Percentiles rank a stretch among this genome's conserved stretches.
phyloP scores from a whole-genome alignment of 2,113 vertebrate species.

The Ammodramus savannarum region DNA sequence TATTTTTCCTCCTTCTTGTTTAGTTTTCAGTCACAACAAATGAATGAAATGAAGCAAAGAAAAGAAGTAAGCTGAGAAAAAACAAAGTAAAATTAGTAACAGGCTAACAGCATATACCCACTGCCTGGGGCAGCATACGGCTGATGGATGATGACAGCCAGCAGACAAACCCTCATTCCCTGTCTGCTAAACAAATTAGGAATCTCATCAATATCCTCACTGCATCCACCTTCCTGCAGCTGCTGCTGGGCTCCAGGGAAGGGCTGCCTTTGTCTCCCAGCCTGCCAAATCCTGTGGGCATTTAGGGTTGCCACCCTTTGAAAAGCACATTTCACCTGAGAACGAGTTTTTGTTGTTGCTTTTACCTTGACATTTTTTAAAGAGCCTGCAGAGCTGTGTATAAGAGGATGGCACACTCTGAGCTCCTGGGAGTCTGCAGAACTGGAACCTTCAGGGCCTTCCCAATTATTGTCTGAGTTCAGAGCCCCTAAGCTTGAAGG shows the following conservation, averaged over 20 bases:
- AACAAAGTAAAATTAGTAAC: conserved; percentile 73
- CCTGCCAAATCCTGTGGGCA: background rate
- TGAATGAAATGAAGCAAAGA: conserved; percentile 65
- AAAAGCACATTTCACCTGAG: background rate
- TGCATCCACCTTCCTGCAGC: conserved; percentile 70
- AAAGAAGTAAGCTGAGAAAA: conserved; percentile 64
- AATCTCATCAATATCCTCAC: conserved; percentile 72
- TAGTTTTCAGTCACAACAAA: conserved; percentile 63
- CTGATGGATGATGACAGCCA: conserved; percentile 76
- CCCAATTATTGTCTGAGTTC: background rate
- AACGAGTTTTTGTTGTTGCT: background rate
- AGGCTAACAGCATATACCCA: conserved; percentile 68
- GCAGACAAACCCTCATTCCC: conserved; percentile 70
- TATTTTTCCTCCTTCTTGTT: background rate
- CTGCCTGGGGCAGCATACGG: conserved; percentile 71
- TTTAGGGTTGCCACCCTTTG: background rate
- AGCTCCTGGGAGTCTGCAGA: background rate
- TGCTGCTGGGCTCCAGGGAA: conserved; percentile 56
- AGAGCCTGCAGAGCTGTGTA: background rate
- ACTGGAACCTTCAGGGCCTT: background rate
- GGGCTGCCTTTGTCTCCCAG: background rate
- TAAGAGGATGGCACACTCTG: background rate
- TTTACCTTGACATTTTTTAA: background rate
- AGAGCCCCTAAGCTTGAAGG: background rate
- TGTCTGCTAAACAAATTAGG: conserved; percentile 74